Base-by-base conservation (phyloP, 2,888 invertebrate species). In the Euplexia lucipara region DNA sequence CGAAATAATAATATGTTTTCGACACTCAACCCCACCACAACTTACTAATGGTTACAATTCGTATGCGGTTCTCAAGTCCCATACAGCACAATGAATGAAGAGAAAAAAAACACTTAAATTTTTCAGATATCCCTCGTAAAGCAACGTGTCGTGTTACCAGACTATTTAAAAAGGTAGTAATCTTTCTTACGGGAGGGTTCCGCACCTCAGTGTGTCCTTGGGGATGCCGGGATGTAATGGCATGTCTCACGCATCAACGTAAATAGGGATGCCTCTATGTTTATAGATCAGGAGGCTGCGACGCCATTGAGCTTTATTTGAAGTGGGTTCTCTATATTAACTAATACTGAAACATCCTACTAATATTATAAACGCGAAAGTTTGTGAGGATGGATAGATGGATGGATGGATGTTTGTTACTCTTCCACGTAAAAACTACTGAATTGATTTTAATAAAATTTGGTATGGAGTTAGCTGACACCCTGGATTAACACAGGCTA, bases 271-370 rank as follows among this genome's bases (percentile, higher is more conserved):
- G 60, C 59, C 32, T 60, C 68, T 52, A 74, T 78, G 71, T 78
- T 71, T 81, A 59, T 71, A 75, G 78, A 79, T 78, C 51, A 78
- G 48, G 78, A 69, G 48, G 65, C 75, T 79, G 79, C 9, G 32
- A 16, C 42, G 8, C 18, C 2, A 14, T 2, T 9, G 14, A 9
- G 22, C 9, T 32, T 39, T 60, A 34, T 47, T 49, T 32, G 10
- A 0, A 9, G 6, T 2, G 48, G 75, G 75, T 75, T 70, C 58
- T 37, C n/a, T 41, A 49, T 8, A 1, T 63, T 66, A 26, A 2
- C 26, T 26, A 26, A 26, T 26, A 26, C n/a, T n/a, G n/a, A n/a
- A n/a, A n/a, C n/a, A n/a, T n/a, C n/a, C n/a, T n/a, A n/a, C n/a
- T n/a, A n/a, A n/a, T n/a, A n/a, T n/a, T n/a, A n/a, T n/a, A n/a